phyloP scores from a whole-genome alignment of 1,140 invertebrate species.

The Pseudomyrmex flavicornis region DNA sequence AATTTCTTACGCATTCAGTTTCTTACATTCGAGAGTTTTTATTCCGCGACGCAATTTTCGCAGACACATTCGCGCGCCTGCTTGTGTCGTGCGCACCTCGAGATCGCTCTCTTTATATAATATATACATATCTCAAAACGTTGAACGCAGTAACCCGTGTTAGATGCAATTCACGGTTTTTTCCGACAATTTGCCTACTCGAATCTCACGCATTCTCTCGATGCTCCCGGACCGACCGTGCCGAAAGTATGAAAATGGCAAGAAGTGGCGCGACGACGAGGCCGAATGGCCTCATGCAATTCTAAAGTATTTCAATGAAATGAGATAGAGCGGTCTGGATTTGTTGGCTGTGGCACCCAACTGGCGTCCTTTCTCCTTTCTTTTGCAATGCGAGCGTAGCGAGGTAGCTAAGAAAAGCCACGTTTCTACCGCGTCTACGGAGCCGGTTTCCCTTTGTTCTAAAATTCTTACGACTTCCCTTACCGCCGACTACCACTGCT shows the following conservation, averaged over 20 bases:
- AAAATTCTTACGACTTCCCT: conserved; percentile 78
- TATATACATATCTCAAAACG: conserved; percentile 48
- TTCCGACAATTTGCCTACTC: conserved; percentile 63
- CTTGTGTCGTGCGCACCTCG: conserved; percentile 39
- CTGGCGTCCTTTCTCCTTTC: conserved; percentile 30
- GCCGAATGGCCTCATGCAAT: conserved; percentile 75
- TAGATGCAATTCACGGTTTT: conserved; percentile 58
- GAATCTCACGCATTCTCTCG: conserved; percentile 9
- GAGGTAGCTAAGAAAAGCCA: conserved; percentile 64
- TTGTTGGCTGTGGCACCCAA: conserved; percentile 66
- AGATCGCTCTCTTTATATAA: too few relatives aligned
- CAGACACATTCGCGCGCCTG: conserved; percentile 9
- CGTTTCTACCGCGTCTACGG: conserved; percentile 46
- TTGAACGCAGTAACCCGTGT: conserved; percentile 3
- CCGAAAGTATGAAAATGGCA: not conserved
- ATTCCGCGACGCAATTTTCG: conserved; percentile 13
- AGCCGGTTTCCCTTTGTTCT: conserved; percentile 74
- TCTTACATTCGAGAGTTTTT: not conserved
- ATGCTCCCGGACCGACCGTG: not conserved
- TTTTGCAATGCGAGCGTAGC: not conserved
- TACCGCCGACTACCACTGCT: conserved; percentile 13
- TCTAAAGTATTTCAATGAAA: conserved; percentile 82
- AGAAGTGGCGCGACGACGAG: conserved; percentile 60
- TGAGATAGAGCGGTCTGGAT: conserved; percentile 72
- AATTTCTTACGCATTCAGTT: conserved; percentile 11